phyloP scores from a whole-genome alignment of 2,797 vertebrate genomes.

The Malacoctenus gilli region DNA sequence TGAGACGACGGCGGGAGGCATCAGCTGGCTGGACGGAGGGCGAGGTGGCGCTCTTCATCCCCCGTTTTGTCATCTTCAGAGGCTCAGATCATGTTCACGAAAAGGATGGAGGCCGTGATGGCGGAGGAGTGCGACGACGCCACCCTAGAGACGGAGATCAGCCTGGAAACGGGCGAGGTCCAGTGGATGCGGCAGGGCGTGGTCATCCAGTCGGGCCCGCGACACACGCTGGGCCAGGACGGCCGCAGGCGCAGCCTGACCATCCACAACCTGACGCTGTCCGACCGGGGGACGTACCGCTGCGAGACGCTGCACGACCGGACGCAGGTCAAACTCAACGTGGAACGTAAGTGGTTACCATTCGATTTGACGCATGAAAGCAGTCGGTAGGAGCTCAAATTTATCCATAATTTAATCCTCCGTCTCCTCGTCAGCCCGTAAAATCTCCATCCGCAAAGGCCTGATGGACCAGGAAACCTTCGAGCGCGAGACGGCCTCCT shows the following conservation, averaged over 20 bases:
- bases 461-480: conserved; percentile 85
- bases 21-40: background rate
- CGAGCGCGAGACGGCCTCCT: conserved; percentile 89
- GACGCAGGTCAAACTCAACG: conserved; percentile 88
- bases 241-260: conserved; percentile 82
- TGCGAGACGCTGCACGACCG: conserved; percentile 94
- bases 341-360: conserved; percentile 93
- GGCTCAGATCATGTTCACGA: conserved; percentile 90
- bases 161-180: conserved; percentile 83
- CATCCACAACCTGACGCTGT: conserved; percentile 80
- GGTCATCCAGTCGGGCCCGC: conserved; percentile 81
- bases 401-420: too few relatives aligned
- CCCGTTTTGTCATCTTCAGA: conserved; percentile 76
- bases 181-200: conserved; percentile 90
- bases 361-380: too few relatives aligned
- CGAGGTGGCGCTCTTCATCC: background rate
- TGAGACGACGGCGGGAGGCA: background rate
- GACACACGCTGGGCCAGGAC: conserved; percentile 77
- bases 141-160: conserved; percentile 82
- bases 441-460: conserved; percentile 82
- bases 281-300: conserved; percentile 91
- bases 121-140: conserved; percentile 87
- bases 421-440: conserved; percentile 80
- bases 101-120: conserved; percentile 82
- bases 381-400: too few relatives aligned